phyloP scores from a whole-genome alignment of 2,113 vertebrate genomes.

The Myrmecobius fasciatus region DNA sequence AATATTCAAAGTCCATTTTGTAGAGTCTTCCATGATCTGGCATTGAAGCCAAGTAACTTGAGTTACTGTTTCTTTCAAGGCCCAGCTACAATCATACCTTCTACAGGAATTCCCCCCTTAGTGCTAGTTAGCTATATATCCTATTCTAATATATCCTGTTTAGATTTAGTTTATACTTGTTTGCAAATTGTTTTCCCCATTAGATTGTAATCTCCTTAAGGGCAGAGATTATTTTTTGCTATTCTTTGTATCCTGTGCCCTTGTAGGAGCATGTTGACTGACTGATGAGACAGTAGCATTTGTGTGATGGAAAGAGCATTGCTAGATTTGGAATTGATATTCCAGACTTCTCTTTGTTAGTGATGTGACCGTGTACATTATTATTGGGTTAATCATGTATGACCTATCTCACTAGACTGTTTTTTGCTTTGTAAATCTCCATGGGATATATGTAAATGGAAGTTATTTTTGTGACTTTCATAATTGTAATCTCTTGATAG shows the following conservation, averaged over 20 bases:
- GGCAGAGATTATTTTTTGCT: not conserved
- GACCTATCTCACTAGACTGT: not conserved
- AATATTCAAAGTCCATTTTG: not conserved
- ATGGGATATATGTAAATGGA: not conserved
- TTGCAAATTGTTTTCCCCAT: not conserved
- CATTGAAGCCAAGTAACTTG: not conserved
- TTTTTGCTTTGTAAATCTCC: not conserved
- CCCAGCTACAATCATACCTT: not conserved
- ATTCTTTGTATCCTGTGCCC: not conserved
- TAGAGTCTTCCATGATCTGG: not conserved
- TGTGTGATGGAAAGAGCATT: not conserved
- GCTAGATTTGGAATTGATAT: not conserved
- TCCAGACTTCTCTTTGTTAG: not conserved
- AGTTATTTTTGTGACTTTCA: not conserved
- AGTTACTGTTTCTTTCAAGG: not conserved
- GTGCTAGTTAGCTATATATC: not conserved
- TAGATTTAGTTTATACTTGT: not conserved
- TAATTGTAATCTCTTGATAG: not conserved
- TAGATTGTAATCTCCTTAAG: not conserved
- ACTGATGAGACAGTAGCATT: not conserved
- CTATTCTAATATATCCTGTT: not conserved
- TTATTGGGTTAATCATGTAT: not conserved
- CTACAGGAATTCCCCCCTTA: not conserved
- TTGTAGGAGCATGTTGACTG: not conserved
- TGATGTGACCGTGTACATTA: not conserved